phyloP scores from a whole-genome alignment of 2,113 vertebrate genomes.

The Stigmatopora nigra region DNA sequence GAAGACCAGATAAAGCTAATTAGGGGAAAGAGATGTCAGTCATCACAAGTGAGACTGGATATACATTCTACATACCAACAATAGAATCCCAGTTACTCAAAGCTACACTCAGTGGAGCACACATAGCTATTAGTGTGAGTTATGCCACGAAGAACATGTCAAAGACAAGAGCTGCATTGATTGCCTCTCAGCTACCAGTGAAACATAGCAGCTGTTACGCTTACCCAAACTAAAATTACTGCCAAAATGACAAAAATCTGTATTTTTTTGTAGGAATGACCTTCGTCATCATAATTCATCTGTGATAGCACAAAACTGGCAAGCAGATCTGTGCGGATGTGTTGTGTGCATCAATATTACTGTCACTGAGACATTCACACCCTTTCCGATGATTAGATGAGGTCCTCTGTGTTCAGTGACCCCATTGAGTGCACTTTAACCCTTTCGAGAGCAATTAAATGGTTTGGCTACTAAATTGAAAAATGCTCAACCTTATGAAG shows the following conservation, averaged over 20 bases:
- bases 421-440: neutral
- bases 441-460: too few species aligned
- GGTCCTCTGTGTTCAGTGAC: slow-evolving; percentile 48
- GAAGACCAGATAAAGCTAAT: slow-evolving; percentile 71
- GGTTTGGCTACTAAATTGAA: too few species aligned
- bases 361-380: slow-evolving; percentile 64
- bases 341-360: slow-evolving; percentile 55
- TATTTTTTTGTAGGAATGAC: slow-evolving; percentile 43
- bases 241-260: slow-evolving; percentile 25
- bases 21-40: slow-evolving; percentile 74
- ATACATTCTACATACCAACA: slow-evolving; percentile 44
- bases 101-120: slow-evolving; percentile 31
- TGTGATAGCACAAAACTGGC: slow-evolving; percentile 39
- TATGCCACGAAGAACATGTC: slow-evolving; percentile 33
- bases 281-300: slow-evolving; percentile 43
- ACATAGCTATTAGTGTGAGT: slow-evolving; percentile 46
- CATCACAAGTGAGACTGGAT: slow-evolving; percentile 46
- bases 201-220: slow-evolving; percentile 1
- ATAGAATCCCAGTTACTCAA: slow-evolving; percentile 64
- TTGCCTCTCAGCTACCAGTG: slow-evolving; percentile 16
- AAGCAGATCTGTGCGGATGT: slow-evolving; percentile 47
- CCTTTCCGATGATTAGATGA: slow-evolving; percentile 73
- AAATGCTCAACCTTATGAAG: too few species aligned
- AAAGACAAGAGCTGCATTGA: slow-evolving; percentile 14
- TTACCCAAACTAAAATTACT: slow-evolving; percentile 25